A percentile compares a stretch with the other conserved stretches of the same genome.
Conservation (phyloP, 2,113 vertebrate genomes). For the Gallinago jamesoni region DNA sequence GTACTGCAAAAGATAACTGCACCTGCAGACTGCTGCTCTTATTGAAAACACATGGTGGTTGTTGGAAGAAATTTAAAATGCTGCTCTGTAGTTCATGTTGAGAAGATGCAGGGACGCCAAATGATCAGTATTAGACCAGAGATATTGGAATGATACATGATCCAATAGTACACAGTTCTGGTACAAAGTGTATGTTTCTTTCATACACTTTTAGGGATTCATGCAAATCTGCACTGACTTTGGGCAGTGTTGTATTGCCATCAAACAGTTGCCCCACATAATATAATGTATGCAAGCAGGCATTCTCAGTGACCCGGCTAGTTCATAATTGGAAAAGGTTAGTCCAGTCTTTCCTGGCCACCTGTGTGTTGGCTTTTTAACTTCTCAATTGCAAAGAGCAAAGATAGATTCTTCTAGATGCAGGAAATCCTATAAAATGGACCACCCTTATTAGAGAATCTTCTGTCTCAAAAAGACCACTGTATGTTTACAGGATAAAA, state of each 20-base stretch:
- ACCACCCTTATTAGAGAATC: neutral
- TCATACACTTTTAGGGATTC: neutral
- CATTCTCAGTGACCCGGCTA: neutral
- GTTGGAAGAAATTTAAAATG: conserved; percentile 38
- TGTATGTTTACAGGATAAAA: neutral
- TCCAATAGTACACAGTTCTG: neutral
- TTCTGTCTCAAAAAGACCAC: neutral
- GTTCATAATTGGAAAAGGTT: conserved; percentile 13
- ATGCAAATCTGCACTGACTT: neutral
- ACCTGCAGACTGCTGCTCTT: conserved; percentile 58
- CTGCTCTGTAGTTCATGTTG: conserved; percentile 28
- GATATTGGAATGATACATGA: neutral
- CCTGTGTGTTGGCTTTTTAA: neutral
- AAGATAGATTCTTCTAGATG: neutral
- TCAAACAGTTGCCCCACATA: neutral
- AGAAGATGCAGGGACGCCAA: neutral
- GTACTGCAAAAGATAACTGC: conserved; percentile 65
- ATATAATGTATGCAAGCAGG: neutral
- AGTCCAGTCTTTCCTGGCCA: conserved; percentile 19
- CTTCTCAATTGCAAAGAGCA: conserved; percentile 15
- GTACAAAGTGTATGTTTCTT: neutral
- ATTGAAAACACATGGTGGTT: conserved; percentile 58
- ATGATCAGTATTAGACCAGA: neutral
- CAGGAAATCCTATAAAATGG: neutral
- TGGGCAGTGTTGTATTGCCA: neutral